Base-by-base conservation (phyloP, 2,797 vertebrate genomes). In the Naso thynnoides region DNA sequence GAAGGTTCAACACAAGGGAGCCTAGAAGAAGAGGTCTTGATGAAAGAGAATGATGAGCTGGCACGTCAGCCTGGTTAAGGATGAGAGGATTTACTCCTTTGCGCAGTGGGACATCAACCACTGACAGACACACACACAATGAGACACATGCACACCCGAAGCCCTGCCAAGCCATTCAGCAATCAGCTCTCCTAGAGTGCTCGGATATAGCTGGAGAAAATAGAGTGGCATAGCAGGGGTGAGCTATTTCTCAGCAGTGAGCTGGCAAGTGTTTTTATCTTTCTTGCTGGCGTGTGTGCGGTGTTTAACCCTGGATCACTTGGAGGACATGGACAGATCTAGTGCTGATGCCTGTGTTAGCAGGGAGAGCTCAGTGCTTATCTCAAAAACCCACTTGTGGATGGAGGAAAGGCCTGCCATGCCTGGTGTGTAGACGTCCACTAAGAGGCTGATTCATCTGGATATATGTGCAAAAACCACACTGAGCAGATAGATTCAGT, bases 61-160 rank as follows among this genome's bases (percentile, higher is more conserved):
- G 87, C 89, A 91, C 88, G 83, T 86, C 76, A 38, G 53, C 54
- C 64, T 68, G 76, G 78, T 90, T 88, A 87, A 83, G 81, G 82
- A 86, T 77, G 78, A 88, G 82, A 84, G 79, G 83, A 88, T 90
- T 91, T 84, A 90, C 81, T 88, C 63, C 44, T 73, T 65, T 1
- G 21, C 87, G 0, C 88, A 63, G 86, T 63, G 73, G 88, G 89
- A 65, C 64, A 72, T 67, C 85, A 70, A 63, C 64, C 59, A 70
- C 66, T 83, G 27, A 73, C 67, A 79, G 62, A 71, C 69, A 78
- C 72, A 70, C 53, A 73, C 70, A 76, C 70, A 73, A 21, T 39
- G 10, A 77, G 29, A 81, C 77, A 68, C 75, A 70, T 11, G 79
- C 64, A 78, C 79, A 64, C 53, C 18, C 18, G 9, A 53, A 81